A percentile compares a stretch with the other conserved stretches of the same genome.
These are phyloP conservation scores for Sander lucioperca DNA, from an alignment of 2,113 vertebrate genomes.

Conservation along the genomic window DNA sequence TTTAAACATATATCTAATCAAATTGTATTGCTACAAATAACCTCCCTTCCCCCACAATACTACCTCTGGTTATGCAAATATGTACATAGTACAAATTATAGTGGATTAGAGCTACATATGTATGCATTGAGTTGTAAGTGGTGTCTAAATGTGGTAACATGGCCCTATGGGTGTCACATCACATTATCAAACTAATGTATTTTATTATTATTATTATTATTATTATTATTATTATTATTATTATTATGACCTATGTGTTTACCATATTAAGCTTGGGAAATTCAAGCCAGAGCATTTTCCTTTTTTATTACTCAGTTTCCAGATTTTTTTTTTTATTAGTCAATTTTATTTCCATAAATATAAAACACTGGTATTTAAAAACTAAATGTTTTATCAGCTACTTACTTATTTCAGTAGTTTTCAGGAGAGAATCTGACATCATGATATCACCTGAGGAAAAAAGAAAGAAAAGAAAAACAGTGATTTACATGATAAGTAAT, in stretches of 20 bases:
- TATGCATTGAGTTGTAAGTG: neutral
- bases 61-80: neutral
- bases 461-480: neutral
- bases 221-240: neutral
- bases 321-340: neutral
- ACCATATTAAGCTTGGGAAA: neutral
- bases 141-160: neutral
- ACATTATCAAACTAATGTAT: neutral
- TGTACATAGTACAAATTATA: neutral
- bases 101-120: neutral
- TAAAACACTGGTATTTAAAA: neutral
- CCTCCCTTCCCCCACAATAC: neutral
- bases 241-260: neutral
- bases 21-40: neutral
- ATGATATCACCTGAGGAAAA: neutral
- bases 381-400: neutral
- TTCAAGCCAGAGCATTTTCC: neutral
- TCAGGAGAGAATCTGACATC: neutral
- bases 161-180: neutral
- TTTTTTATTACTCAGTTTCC: neutral
- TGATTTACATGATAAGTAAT: neutral
- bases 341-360: neutral
- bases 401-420: neutral
- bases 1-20: neutral
- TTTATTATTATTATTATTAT: neutral